A percentile compares a stretch with the other conserved stretches of the same genome.
Evolutionary conservation across 2,888 invertebrate genomes (phyloP).

Genomic region (Germaria angustata): DNA sequence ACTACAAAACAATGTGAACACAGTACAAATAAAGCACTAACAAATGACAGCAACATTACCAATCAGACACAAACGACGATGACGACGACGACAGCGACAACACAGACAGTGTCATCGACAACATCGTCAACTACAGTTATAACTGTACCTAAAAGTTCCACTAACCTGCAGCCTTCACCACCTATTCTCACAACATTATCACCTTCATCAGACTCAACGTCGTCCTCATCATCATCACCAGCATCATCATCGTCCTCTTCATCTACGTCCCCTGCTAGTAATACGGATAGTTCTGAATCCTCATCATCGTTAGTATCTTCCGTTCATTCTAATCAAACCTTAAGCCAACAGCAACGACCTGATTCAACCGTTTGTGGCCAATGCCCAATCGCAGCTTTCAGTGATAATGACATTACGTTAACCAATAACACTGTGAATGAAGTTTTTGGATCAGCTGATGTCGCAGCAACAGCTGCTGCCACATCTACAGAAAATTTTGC

Average conservation of each 20-base stretch:
- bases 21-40: constrained; percentile 67
- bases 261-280: constrained; percentile 64
- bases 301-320: constrained; percentile 38
- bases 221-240: constrained; percentile 70
- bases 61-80: constrained; percentile 46
- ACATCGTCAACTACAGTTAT: constrained; percentile 57
- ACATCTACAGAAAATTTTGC: constrained; percentile 21
- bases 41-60: constrained; percentile 43
- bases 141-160: constrained; percentile 29
- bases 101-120: constrained; percentile 65
- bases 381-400: constrained; percentile 75
- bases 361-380: constrained; percentile 44
- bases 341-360: constrained; percentile 30
- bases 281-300: constrained; percentile 35
- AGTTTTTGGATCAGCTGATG: constrained; percentile 54
- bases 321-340: constrained; percentile 44
- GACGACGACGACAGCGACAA: constrained; percentile 26
- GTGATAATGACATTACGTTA: constrained; percentile 76
- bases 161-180: constrained; percentile 34
- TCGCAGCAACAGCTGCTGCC: constrained; percentile 30
- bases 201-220: constrained; percentile 68
- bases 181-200: constrained; percentile 59
- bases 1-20: constrained; percentile 66
- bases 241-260: constrained; percentile 68
- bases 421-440: constrained; percentile 73